Base-by-base conservation (phyloP, 1,140 invertebrate genomes). In the Camponotus vicinus region DNA sequence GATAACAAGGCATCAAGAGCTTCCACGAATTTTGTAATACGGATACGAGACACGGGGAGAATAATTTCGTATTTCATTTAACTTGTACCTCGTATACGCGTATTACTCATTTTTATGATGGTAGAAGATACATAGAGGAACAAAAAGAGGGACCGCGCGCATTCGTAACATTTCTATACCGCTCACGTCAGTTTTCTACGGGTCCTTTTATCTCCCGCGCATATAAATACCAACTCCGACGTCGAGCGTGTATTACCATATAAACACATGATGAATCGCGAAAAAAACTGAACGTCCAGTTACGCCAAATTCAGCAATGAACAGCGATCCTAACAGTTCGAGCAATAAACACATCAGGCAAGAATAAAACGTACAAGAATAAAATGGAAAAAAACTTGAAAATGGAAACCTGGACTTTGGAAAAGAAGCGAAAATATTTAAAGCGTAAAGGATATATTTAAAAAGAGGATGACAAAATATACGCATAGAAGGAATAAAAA, bases 131-230 rank as follows among this genome's bases (percentile, higher is more conserved):
- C 9, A 13, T 42, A 21, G 42, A 45, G n/a, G 27, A 70, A 45
- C 9, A 73, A 63, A 59, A 61, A 61, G 40, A 67, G 37, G 8
- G 21, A 15, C 57, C 52, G 40, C 69, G 8, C 52, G 49, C 37
- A 18, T 70, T 55, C 11, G 6, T 59, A 18, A 59, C 27, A 73
- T 83, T 75, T 82, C 67, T 61, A 82, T 59, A 82, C 55, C 55
- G 18, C 69, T 73, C 79, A 83, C 79, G 79, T 83, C 79, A 82
- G 18, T 15, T 42, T 71, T 59, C 37, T 40, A 64, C 63, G 63
- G 40, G 18, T 55, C 45, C 40, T 83, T 75, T 83, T 45, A 70
- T 45, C 70, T 57, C 9, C 21, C 79, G 3, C 32, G 42, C 69
- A 83, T 75, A 75, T 83, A 83, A 82, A 73, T 82, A 45, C 13